Evolutionary conservation across 1,140 invertebrate species (phyloP).

Genomic region (Cecropterus lyciades): DNA sequence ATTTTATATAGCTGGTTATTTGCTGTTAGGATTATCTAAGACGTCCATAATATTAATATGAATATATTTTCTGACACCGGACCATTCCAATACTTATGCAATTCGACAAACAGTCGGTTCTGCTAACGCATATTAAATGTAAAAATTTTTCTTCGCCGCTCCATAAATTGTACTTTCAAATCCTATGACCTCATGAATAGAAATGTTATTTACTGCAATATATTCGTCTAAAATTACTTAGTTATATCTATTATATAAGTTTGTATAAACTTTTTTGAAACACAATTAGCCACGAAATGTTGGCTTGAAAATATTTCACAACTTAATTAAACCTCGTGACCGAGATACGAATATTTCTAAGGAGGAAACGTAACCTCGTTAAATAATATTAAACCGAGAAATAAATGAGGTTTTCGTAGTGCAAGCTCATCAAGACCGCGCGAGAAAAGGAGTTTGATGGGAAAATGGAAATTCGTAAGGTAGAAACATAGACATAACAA

Average conservation of each 20-base stretch:
- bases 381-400: conserved; percentile 28
- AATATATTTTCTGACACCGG: too few relatives aligned
- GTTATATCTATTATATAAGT: conserved; percentile 8
- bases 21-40: too few relatives aligned
- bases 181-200: conserved; percentile 12
- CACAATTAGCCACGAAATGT: conserved; percentile 23
- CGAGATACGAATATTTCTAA: conserved; percentile 32
- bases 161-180: conserved; percentile 4
- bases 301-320: conserved; percentile 26
- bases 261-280: conserved; percentile 12
- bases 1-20: too few relatives aligned
- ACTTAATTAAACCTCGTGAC: conserved; percentile 34
- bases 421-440: conserved; percentile 8
- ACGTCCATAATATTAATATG: too few relatives aligned
- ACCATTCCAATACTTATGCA: too few relatives aligned
- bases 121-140: too few relatives aligned
- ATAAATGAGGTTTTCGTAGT: conserved; percentile 24
- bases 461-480: background rate
- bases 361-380: conserved; percentile 31
- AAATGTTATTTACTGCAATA: background rate
- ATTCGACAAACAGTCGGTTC: too few relatives aligned
- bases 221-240: conserved; percentile 7
- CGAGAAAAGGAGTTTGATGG: background rate
- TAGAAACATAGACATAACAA: background rate
- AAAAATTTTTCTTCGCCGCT: background rate